Percentiles rank a stretch among this genome's conserved stretches.
These are phyloP conservation scores for Sphenopsis melanotis DNA, from an alignment of 2,797 vertebrate genomes.

Conservation along the genomic window DNA sequence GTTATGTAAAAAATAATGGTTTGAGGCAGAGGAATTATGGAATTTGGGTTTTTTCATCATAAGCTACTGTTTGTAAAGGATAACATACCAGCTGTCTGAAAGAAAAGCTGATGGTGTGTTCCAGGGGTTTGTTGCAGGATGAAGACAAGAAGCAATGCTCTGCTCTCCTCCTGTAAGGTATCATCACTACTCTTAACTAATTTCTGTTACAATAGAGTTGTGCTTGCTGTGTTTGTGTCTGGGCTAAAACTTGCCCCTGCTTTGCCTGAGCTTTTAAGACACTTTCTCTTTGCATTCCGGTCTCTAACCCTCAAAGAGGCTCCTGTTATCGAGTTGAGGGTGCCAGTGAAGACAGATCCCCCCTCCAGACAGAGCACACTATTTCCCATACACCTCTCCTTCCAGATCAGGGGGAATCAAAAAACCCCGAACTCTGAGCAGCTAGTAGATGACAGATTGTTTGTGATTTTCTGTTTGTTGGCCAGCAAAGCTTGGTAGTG, in stretches of 20 bases:
- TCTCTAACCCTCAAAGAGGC: background rate
- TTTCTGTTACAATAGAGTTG: background rate
- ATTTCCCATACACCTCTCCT: background rate
- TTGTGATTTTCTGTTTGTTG: background rate
- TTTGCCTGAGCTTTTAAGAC: background rate
- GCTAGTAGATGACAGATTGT: background rate
- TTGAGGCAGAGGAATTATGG: background rate
- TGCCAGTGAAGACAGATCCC: background rate
- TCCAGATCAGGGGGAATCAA: background rate
- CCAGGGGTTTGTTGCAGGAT: background rate
- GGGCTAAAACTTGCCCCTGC: background rate
- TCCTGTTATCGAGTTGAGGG: background rate
- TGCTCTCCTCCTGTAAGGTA: background rate
- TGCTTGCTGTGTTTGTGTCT: background rate
- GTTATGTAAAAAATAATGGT: background rate
- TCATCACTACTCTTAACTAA: background rate
- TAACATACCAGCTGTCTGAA: background rate
- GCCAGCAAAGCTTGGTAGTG: background rate
- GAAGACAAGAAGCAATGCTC: background rate
- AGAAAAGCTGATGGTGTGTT: background rate
- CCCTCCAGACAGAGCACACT: background rate
- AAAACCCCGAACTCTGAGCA: background rate
- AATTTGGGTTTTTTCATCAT: background rate
- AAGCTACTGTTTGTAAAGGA: background rate
- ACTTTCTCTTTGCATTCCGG: background rate